phyloP scores from a whole-genome alignment of 1,140 invertebrate species.

The Orchestia grillus region DNA sequence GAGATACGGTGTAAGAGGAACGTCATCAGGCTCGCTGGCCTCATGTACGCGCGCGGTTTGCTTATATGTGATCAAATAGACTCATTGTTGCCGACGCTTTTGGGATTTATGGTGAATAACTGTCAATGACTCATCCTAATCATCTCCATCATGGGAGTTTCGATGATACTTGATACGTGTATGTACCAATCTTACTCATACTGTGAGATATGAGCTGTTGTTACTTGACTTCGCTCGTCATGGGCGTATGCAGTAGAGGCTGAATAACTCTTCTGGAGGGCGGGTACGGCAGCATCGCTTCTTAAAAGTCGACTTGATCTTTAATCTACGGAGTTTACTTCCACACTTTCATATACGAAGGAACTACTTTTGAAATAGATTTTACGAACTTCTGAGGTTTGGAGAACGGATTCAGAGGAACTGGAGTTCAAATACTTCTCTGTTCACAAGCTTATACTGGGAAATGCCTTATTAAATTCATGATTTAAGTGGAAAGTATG shows the following conservation, averaged over 20 bases:
- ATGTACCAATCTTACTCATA: background rate
- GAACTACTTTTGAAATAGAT: background rate
- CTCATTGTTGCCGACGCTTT: background rate
- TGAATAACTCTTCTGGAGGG: background rate
- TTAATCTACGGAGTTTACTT: background rate
- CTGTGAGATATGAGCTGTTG: background rate
- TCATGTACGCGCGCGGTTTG: background rate
- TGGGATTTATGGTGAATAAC: background rate
- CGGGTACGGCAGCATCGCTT: background rate
- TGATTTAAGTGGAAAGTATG: too few species aligned
- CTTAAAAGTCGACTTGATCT: background rate
- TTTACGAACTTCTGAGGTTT: background rate
- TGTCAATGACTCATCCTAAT: background rate
- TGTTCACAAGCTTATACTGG: too few species aligned
- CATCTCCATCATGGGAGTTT: background rate
- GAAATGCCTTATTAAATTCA: too few species aligned
- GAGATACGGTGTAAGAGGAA: background rate
- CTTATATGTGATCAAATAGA: background rate
- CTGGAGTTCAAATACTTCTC: background rate
- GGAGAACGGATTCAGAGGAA: background rate
- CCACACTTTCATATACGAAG: conserved; percentile 21
- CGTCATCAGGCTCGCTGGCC: background rate
- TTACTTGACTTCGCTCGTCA: background rate
- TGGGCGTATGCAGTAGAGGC: background rate
- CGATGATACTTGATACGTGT: background rate